Evolutionary conservation across 2,113 vertebrate genomes (phyloP).

Genomic region (Phalacrocorax pelagicus): DNA sequence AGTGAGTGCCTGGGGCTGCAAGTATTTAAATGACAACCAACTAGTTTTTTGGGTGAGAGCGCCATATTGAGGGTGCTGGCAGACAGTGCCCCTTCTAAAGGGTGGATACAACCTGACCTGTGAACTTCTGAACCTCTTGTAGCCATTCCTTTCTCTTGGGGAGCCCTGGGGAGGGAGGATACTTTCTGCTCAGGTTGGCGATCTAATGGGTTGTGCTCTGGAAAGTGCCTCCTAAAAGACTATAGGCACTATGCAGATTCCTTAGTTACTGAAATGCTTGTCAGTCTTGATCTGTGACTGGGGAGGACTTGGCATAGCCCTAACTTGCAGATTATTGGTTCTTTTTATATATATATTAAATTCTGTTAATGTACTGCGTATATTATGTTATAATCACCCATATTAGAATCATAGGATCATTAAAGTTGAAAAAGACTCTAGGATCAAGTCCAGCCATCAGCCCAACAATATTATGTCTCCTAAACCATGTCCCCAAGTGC

Average conservation of each 20-base stretch:
- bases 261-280: neutral
- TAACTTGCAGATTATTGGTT: neutral
- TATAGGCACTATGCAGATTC: neutral
- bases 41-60: neutral
- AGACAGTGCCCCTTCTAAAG: neutral
- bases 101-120: fast-evolving
- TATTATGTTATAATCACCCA: neutral
- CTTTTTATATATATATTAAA: neutral
- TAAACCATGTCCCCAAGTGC: no score
- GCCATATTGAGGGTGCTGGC: neutral
- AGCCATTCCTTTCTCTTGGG: neutral
- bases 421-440: no score
- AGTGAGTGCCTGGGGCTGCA: neutral
- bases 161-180: neutral
- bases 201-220: neutral
- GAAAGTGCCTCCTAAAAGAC: neutral
- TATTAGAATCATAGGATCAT: no score
- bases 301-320: neutral
- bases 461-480: no score
- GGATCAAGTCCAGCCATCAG: no score
- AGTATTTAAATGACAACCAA: fast-evolving
- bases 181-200: neutral
- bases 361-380: neutral
- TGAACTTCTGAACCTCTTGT: neutral
- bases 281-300: neutral